These are phyloP conservation scores for Mythimna loreyi DNA, from an alignment of 2,888 invertebrate genomes.

Conservation along the genomic window DNA sequence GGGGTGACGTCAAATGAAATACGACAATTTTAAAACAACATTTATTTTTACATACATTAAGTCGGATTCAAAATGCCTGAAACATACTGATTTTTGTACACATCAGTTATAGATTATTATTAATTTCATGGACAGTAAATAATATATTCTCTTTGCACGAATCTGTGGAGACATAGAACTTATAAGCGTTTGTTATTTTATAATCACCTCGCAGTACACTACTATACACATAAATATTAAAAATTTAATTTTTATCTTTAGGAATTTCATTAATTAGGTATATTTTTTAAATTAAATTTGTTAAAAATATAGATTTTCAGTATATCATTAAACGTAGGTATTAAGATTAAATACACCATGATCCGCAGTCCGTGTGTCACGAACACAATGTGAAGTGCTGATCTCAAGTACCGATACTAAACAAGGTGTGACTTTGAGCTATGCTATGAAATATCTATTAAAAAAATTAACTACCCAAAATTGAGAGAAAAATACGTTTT, in stretches of 20 bases:
- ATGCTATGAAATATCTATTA: conserved; percentile 77
- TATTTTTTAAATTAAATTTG: conserved; percentile 85
- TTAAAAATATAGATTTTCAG: conserved; percentile 90
- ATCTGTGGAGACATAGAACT: conserved; percentile 80
- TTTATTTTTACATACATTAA: conserved; percentile 91
- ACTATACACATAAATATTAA: conserved; percentile 88
- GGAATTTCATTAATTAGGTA: conserved; percentile 89
- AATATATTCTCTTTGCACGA: conserved; percentile 83
- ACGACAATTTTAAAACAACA: conserved; percentile 90
- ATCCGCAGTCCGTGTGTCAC: conserved; percentile 76
- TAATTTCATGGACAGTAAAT: conserved; percentile 89
- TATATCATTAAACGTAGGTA: conserved; percentile 85
- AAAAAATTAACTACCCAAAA: conserved; percentile 79
- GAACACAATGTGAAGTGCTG: conserved; percentile 68
- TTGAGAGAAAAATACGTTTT: conserved; percentile 77
- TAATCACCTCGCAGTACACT: conserved; percentile 85
- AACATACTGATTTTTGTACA: conserved; percentile 90
- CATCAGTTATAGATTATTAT: conserved; percentile 87
- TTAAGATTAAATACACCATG: conserved; percentile 80
- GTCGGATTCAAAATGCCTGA: conserved; percentile 91
- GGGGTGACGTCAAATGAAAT: conserved; percentile 76
- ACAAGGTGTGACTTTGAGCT: conserved; percentile 75
- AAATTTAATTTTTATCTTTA: conserved; percentile 88
- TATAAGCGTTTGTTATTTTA: conserved; percentile 82
- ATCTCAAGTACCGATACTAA: conserved; percentile 71